Evolutionary conservation across 2,113 vertebrate species (phyloP).

Genomic region (Columbina picui): DNA sequence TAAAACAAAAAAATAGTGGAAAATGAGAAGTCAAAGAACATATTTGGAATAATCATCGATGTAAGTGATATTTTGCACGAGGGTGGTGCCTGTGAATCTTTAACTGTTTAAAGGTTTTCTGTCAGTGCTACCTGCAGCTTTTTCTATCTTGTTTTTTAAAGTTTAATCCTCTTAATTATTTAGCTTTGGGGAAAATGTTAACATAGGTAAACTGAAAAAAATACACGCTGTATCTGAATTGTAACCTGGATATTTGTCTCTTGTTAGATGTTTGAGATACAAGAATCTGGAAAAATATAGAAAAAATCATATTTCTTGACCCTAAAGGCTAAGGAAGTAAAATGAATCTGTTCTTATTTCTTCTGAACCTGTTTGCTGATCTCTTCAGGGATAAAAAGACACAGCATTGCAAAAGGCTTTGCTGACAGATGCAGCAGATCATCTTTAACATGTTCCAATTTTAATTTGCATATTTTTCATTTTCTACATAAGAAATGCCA

Average conservation of each 20-base stretch:
- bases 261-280: neutral
- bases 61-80: neutral
- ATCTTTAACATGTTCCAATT: fast-evolving
- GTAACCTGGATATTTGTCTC: neutral
- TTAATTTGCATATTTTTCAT: neutral
- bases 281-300: neutral
- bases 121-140: neutral
- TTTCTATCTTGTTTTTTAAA: neutral
- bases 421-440: neutral
- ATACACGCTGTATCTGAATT: neutral
- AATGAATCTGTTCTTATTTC: neutral
- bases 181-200: neutral
- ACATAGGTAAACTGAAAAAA: neutral
- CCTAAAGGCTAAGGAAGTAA: neutral
- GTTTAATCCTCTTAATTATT: neutral
- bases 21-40: neutral
- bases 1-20: neutral
- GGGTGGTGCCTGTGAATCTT: neutral
- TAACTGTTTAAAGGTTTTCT: neutral
- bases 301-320: neutral
- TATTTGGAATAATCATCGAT: neutral
- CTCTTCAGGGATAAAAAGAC: neutral
- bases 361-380: neutral
- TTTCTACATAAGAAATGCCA: neutral
- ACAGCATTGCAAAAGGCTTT: neutral